Conservation (phyloP, 2,113 vertebrate species). For the Platycercus adscitus region DNA sequence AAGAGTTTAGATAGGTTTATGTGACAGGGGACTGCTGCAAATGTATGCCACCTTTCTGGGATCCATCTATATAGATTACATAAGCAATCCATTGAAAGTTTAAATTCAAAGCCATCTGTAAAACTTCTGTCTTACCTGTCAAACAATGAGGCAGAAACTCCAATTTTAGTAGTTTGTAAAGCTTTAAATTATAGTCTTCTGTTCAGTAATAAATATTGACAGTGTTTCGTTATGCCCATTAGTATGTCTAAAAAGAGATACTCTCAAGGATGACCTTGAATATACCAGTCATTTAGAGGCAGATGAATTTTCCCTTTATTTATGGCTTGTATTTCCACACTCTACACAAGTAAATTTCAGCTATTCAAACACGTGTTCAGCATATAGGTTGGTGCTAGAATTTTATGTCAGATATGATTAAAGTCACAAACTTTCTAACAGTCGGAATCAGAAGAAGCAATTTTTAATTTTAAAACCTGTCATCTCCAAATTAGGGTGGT, state of each 20-base stretch:
- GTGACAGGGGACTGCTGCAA: too few species aligned
- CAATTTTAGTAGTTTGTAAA: background rate
- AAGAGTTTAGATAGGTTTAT: background rate
- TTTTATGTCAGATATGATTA: background rate
- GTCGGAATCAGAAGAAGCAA: background rate
- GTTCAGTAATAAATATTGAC: rapidly evolving
- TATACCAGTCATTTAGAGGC: background rate
- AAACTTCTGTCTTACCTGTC: background rate
- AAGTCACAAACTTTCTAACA: background rate
- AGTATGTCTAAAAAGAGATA: background rate
- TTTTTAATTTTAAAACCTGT: background rate
- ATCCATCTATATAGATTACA: background rate
- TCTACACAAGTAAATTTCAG: background rate
- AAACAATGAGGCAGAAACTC: background rate
- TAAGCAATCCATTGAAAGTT: background rate
- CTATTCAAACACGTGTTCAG: background rate
- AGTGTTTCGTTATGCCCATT: background rate
- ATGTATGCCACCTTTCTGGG: background rate
- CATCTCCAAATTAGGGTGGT: background rate
- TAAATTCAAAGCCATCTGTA: background rate
- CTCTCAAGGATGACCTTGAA: background rate
- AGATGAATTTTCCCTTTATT: background rate
- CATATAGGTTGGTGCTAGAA: rapidly evolving
- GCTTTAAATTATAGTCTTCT: background rate
- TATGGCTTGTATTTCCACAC: background rate